Conservation (phyloP, 2,888 invertebrate genomes). For the Andrena bucephala region DNA sequence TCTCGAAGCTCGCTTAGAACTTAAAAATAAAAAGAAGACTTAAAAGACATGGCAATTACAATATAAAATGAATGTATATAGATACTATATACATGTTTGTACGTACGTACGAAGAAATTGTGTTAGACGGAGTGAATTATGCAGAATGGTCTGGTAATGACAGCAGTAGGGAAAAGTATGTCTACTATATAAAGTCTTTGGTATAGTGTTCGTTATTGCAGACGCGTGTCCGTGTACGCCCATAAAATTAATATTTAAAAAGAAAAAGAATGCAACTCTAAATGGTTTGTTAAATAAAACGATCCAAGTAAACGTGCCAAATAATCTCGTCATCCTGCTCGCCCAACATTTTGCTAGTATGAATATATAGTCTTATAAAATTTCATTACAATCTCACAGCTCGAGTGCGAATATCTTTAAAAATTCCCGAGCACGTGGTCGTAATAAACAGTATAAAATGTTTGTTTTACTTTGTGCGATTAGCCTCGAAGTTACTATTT, state of each 20-base stretch:
- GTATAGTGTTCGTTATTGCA: conserved; percentile 81
- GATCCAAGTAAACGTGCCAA: conserved; percentile 54
- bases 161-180: conserved; percentile 33
- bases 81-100: conserved; percentile 70
- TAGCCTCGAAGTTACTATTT: conserved; percentile 1
- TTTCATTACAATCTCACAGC: conserved; percentile 4
- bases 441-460: conserved; percentile 15
- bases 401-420: not conserved
- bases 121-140: conserved; percentile 51
- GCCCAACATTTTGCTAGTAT: not conserved
- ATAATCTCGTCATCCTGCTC: conserved; percentile 33
- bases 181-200: conserved; percentile 80
- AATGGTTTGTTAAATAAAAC: conserved; percentile 60
- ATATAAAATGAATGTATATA: conserved; percentile 54
- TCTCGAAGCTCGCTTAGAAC: conserved; percentile 25
- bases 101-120: conserved; percentile 53
- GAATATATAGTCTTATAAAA: conserved; percentile 1
- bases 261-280: conserved; percentile 42
- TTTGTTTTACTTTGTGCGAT: not conserved
- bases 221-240: conserved; percentile 53
- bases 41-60: conserved; percentile 45
- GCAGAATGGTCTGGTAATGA: conserved; percentile 51
- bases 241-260: conserved; percentile 39
- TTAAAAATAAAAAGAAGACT: conserved; percentile 28
- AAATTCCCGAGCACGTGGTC: not conserved